Evolutionary conservation across 2,797 vertebrate genomes (phyloP), one percentile per base, ranked within the genome.

Genomic region (Poecile montanus): DNA sequence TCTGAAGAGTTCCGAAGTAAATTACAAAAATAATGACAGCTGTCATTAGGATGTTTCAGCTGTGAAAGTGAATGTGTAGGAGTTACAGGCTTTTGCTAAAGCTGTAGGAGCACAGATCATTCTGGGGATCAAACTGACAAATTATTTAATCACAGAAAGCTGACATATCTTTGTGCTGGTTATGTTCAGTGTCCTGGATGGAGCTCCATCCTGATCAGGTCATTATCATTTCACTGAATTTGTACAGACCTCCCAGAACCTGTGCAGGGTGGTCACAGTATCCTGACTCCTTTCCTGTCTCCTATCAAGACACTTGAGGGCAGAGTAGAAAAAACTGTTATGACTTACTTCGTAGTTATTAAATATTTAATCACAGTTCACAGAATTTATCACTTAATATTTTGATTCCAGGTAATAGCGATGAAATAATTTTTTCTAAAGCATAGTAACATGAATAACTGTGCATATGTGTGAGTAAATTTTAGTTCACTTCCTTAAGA

Each of bases 1-100:
- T 91, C 83, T 89, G 54, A 89, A 77, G 89, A 83, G 65, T 74
- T 93, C 66, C 85, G 44, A 92, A 89, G 57, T 87, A 95, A 91
- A 91, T 85, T 80, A 71, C 38, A 72, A 79, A 92, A 90, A 66
- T 88, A 91, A 94, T 54, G 74, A 67, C 67, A 76, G 40, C 57
- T 87, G 92, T 94, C 78, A 89, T 90, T 79, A 84, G 76, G 66
- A 50, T 51, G 9, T 74, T 97, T 92, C 78, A 80, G 38, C 88
- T 94, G 34, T 67, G 57, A 32, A 79, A 85, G 63, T 13, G 44
- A 81, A 67, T 47, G 25, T 54, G 6, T 86, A 89, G 57, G 67
- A 76, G 32, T 82, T 87, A 30, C 6, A 7, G 47, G 21, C 34
- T 90, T 88, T 73, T 3, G 3, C 47, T 74, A 26, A 63, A 87